These are phyloP conservation scores for Spizella passerina DNA, from an alignment of 2,797 vertebrate genomes.

Conservation along the genomic window DNA sequence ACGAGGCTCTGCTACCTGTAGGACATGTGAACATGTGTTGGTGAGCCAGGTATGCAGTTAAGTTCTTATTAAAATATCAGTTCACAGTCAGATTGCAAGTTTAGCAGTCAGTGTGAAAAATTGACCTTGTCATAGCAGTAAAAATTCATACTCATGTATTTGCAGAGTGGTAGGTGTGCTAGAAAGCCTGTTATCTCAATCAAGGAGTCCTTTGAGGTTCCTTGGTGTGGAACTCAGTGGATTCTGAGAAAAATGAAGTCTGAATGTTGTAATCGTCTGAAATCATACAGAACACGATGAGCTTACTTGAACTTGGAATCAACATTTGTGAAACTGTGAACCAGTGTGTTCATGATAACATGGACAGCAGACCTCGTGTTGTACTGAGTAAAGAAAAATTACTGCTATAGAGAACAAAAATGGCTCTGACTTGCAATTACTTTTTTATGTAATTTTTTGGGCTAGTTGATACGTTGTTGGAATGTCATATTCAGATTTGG, in stretches of 20 bases:
- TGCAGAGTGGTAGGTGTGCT: not conserved
- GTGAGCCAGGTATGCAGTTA: not conserved
- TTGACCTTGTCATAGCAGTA: not conserved
- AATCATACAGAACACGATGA: not conserved
- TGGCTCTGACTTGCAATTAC: not conserved
- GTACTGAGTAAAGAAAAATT: not conserved
- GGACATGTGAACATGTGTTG: rapidly evolving
- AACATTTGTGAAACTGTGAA: not conserved
- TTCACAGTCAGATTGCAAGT: not conserved
- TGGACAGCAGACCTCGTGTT: not conserved
- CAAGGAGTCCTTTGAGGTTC: not conserved
- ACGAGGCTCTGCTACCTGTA: not conserved
- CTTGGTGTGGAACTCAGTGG: not conserved
- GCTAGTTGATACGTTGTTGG: not conserved
- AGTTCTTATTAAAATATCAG: not conserved
- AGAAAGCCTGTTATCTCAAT: not conserved
- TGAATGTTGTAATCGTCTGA: not conserved
- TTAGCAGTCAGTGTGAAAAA: not conserved
- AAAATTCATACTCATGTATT: not conserved
- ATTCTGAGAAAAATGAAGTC: not conserved
- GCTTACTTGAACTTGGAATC: not conserved
- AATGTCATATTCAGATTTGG: not conserved
- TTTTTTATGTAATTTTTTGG: not conserved
- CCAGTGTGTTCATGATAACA: not conserved
- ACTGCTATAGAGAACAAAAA: not conserved